These are phyloP conservation scores for Phalacrocorax aristotelis DNA, from an alignment of 2,113 vertebrate genomes.

Conservation along the genomic window DNA sequence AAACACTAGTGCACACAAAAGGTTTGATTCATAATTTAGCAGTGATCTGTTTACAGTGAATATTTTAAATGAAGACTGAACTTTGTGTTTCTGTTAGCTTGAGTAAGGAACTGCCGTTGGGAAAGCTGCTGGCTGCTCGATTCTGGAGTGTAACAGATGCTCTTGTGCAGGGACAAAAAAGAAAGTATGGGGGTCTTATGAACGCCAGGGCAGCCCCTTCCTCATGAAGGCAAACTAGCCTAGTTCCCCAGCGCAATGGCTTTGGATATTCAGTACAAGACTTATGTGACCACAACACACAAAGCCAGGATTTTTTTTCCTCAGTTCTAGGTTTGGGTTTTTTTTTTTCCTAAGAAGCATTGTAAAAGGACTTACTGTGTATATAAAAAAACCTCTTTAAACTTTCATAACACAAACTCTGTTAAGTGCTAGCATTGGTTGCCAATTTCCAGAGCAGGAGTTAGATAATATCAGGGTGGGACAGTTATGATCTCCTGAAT, in stretches of 20 bases:
- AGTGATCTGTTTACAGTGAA: not conserved
- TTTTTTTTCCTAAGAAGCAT: not conserved
- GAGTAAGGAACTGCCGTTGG: not conserved
- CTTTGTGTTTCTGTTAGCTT: not conserved
- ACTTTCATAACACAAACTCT: constrained; percentile 1
- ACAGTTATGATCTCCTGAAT: not conserved
- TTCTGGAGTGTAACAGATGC: not conserved
- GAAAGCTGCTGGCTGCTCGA: not conserved
- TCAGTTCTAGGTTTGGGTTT: not conserved
- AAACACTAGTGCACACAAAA: not conserved
- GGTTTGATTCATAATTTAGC: not conserved
- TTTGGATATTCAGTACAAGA: not conserved
- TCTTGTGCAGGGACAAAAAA: not conserved
- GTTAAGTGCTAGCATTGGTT: constrained; percentile 29
- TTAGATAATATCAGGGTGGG: constrained; percentile 30
- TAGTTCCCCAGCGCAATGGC: not conserved
- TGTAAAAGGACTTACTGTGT: constrained; percentile 16
- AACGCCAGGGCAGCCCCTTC: not conserved
- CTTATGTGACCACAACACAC: not conserved
- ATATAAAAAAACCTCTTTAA: not conserved
- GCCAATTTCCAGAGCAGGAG: constrained; percentile 37
- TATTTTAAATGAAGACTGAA: not conserved
- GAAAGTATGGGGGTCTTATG: not conserved
- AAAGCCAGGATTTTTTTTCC: not conserved
- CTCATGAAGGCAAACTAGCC: not conserved